Evolutionary conservation across 2,113 vertebrate species (phyloP).

Genomic region (Oriolus oriolus): DNA sequence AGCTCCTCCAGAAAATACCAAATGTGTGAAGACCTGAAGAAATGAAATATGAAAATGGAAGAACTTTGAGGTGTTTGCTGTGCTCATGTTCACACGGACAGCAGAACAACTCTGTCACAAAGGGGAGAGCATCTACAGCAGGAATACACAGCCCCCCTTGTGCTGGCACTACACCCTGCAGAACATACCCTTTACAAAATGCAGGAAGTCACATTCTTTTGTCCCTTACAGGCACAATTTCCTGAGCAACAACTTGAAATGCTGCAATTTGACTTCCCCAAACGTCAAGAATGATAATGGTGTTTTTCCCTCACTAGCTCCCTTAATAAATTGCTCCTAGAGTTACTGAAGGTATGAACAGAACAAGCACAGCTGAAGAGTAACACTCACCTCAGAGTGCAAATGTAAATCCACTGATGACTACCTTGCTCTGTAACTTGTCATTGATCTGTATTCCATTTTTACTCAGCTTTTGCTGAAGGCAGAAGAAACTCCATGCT

Average conservation of each 20-base stretch:
- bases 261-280: neutral
- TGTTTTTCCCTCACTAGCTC: neutral
- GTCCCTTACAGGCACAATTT: neutral
- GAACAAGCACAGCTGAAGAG: neutral
- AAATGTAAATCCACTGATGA: neutral
- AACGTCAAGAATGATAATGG: neutral
- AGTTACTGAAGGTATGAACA: neutral
- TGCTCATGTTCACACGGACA: accelerated
- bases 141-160: accelerated
- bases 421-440: neutral
- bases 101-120: neutral
- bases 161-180: neutral
- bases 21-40: neutral
- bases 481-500: neutral
- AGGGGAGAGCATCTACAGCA: neutral
- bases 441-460: neutral
- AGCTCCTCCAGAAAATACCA: neutral
- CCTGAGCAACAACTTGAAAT: neutral
- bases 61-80: neutral
- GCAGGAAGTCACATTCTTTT: neutral
- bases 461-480: neutral
- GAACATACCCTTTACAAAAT: neutral
- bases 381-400: neutral
- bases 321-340: neutral
- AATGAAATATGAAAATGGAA: neutral